Conservation (phyloP, 2,113 vertebrate species). For the Thinocorus orbignyianus region DNA sequence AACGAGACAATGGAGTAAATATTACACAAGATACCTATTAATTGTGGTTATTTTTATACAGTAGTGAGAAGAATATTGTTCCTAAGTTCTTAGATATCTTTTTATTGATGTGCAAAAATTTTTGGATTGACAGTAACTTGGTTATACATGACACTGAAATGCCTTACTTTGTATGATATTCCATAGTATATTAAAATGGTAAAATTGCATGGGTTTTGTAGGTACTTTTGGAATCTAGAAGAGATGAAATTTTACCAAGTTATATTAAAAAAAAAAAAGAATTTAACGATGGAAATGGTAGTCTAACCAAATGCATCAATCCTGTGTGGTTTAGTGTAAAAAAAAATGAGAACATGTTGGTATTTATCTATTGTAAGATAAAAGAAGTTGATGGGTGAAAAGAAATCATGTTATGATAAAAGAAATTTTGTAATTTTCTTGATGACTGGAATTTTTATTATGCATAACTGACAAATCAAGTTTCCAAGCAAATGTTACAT, state of each 20-base stretch:
- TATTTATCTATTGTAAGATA: slow-evolving; percentile 87
- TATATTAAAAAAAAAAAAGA: slow-evolving; percentile 85
- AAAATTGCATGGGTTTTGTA: slow-evolving; percentile 93
- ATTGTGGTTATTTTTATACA: slow-evolving; percentile 91
- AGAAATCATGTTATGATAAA: slow-evolving; percentile 96
- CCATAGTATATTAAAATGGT: slow-evolving; percentile 93
- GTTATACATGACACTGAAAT: slow-evolving; percentile 99
- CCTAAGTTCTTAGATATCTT: slow-evolving; percentile 93
- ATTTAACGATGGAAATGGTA: slow-evolving; percentile 86
- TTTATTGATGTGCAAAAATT: slow-evolving; percentile 91
- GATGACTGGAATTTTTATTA: slow-evolving; percentile 92
- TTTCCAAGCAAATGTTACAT: slow-evolving; percentile 95
- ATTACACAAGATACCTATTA: slow-evolving; percentile 87
- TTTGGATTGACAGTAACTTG: slow-evolving; percentile 92
- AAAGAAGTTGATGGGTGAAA: slow-evolving; percentile 85
- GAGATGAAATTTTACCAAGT: slow-evolving; percentile 88
- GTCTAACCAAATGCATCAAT: slow-evolving; percentile 89
- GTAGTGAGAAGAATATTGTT: slow-evolving; percentile 88
- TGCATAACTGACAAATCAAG: slow-evolving; percentile 92
- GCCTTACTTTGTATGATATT: slow-evolving; percentile 99
- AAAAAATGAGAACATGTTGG: slow-evolving; percentile 86
- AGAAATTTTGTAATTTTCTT: slow-evolving; percentile 89
- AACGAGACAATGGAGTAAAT: slow-evolving; percentile 97
- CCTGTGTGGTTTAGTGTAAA: slow-evolving; percentile 88
- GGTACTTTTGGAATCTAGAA: slow-evolving; percentile 90